Evolutionary conservation across 2,113 vertebrate species (phyloP).

Genomic region (Sceloporus undulatus): DNA sequence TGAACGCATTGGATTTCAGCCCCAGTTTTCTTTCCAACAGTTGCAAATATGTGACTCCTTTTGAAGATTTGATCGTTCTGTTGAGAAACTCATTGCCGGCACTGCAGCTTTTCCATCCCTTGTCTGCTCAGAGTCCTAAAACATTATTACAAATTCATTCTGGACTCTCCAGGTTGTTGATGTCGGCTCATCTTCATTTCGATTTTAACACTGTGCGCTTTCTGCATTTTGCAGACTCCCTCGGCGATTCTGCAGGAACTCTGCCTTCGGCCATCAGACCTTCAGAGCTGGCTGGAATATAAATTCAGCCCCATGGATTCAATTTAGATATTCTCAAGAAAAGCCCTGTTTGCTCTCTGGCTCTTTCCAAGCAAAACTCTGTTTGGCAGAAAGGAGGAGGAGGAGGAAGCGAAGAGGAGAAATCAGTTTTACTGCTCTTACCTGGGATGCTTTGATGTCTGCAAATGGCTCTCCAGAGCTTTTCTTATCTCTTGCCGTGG

Average conservation of each 20-base stretch:
- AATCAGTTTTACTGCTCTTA: constrained; percentile 28
- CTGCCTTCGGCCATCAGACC: constrained; percentile 36
- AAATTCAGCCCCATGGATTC: constrained; percentile 56
- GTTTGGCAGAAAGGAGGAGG: not conserved
- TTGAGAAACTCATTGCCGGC: not conserved
- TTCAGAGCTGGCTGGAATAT: constrained; percentile 42
- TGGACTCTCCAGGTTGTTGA: no score
- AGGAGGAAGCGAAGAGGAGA: not conserved
- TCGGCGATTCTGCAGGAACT: not conserved
- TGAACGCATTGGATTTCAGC: no score
- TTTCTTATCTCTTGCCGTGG: not conserved
- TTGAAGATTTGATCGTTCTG: not conserved
- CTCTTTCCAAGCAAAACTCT: not conserved
- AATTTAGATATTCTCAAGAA: constrained; percentile 51
- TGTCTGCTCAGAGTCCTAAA: not conserved
- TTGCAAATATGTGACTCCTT: no score
- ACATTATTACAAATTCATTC: not conserved
- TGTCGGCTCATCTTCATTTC: no score
- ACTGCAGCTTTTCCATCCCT: not conserved
- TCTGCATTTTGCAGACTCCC: no score
- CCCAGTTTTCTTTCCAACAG: no score
- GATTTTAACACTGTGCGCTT: no score
- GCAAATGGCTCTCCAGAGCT: not conserved
- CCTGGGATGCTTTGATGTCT: constrained; percentile 49
- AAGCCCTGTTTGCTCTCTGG: constrained; percentile 20